Evolutionary conservation across 1,140 invertebrate species (phyloP).

Genomic region (Eueides isabella): DNA sequence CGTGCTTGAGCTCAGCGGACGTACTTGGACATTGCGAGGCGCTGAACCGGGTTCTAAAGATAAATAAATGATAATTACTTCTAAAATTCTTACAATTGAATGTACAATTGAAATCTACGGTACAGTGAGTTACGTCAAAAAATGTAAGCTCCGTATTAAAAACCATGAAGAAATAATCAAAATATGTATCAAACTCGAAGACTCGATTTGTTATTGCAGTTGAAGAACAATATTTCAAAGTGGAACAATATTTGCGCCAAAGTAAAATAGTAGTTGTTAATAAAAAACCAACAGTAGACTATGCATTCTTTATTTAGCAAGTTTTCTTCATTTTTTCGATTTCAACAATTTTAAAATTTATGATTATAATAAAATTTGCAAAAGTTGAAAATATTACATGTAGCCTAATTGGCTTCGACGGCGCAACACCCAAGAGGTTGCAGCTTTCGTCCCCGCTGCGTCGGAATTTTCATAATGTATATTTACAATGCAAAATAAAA

Average conservation of each 20-base stretch:
- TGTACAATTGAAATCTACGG: no score
- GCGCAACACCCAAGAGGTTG: conserved; percentile 12
- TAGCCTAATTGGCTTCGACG: conserved; percentile 18
- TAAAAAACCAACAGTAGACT: background rate
- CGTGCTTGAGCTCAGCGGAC: conserved; percentile 96
- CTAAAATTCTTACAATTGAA: no score
- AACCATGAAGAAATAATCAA: background rate
- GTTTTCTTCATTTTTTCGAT: background rate
- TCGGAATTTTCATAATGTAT: conserved; percentile 17
- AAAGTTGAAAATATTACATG: conserved; percentile 11
- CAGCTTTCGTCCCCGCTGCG: conserved; percentile 11
- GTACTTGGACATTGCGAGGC: conserved; percentile 95
- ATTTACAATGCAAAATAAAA: conserved; percentile 21
- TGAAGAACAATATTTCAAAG: conserved; percentile 1
- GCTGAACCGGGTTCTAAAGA: conserved; percentile 94
- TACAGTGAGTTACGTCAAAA: background rate
- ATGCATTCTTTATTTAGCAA: background rate
- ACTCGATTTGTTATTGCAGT: background rate
- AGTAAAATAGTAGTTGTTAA: background rate
- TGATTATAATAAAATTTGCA: background rate
- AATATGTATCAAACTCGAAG: background rate
- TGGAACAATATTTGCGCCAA: background rate
- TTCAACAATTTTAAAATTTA: background rate
- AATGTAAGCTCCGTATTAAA: background rate
- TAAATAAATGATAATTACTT: no score